Evolutionary conservation across 2,113 vertebrate species (phyloP), one percentile per base, ranked within the genome.

Genomic region (Penelope pileata): DNA sequence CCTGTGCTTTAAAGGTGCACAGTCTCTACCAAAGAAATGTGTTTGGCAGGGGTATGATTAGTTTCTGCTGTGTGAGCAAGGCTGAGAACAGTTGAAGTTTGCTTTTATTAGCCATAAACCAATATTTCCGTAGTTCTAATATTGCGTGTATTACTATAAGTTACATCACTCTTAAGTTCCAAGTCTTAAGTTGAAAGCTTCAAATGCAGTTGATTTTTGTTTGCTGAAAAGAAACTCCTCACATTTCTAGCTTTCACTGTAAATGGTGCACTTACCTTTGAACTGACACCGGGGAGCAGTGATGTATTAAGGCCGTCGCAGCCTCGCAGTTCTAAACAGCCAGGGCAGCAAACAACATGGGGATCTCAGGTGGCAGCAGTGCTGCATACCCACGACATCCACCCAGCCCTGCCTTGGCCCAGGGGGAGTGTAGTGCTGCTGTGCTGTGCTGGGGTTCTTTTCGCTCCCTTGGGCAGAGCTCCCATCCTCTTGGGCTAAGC

Each of bases 401-500:
- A 12, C 53, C 36, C 26, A 40, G 30, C 19, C 24, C 5, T 5
- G 43, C 43, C 10, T 24, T 16, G 34, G 34, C 32, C 16, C 6
- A 0, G 4, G 16, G 40, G 10, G 29, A 32, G 59, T 8, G 50
- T 22, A 42, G 5, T 30, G 36, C 4, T 73, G 48, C 48, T 47
- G 16, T 73, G 23, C 54, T 53, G 67, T 76, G 21, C 59, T 53
- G 72, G 40, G 6, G 7, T 6, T 73, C 15, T 40, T 23, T n/a
- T 69, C 51, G 54, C 50, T 90, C 3, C 1, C 4, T 54, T 6
- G 5, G 27, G 21, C 30, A 42, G 63, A 83, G 12, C 27, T 69
- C 40, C 4, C 0, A 1, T 64, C 26, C 18, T 47, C 22, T 11
- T 6, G 34, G 58, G 7, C 62, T n/a, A 13, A 47, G 22, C 0